These are phyloP conservation scores for Phylloscopus trochiloides DNA, from an alignment of 2,113 vertebrate species.

Conservation along the genomic window DNA sequence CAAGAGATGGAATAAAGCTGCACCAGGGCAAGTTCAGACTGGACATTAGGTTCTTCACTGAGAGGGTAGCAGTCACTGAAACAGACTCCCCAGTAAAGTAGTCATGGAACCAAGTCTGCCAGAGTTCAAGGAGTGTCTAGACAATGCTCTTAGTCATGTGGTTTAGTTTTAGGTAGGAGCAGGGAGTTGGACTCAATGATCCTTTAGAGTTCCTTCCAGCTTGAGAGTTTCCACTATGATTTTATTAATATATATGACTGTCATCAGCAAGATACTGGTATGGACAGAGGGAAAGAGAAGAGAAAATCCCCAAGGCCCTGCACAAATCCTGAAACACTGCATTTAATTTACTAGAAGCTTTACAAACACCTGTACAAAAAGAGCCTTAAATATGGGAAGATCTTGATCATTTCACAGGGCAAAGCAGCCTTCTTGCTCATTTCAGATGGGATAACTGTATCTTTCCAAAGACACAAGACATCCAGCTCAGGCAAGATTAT, in stretches of 20 bases:
- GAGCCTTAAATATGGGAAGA: neutral
- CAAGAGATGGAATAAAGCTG: neutral
- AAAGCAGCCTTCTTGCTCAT: neutral
- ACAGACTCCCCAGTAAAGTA: neutral
- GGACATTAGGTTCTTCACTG: neutral
- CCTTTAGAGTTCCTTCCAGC: neutral
- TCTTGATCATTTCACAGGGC: neutral
- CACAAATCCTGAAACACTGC: neutral
- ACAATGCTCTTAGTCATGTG: neutral
- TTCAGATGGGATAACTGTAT: neutral
- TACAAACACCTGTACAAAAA: neutral
- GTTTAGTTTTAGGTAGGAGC: neutral
- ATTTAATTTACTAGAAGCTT: neutral
- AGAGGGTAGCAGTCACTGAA: neutral
- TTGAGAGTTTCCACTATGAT: neutral
- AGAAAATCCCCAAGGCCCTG: neutral
- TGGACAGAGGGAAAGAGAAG: neutral
- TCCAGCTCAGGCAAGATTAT: slow-evolving; percentile 9
- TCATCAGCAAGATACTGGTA: neutral
- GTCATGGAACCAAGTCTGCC: neutral
- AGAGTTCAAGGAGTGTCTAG: neutral
- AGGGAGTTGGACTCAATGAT: neutral
- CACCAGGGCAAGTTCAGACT: neutral
- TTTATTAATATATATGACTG: neutral
- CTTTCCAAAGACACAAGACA: neutral